Percentiles rank a stretch among this genome's conserved stretches.
Evolutionary conservation across 2,888 invertebrate species (phyloP).

Genomic region (Atrina japonica): DNA sequence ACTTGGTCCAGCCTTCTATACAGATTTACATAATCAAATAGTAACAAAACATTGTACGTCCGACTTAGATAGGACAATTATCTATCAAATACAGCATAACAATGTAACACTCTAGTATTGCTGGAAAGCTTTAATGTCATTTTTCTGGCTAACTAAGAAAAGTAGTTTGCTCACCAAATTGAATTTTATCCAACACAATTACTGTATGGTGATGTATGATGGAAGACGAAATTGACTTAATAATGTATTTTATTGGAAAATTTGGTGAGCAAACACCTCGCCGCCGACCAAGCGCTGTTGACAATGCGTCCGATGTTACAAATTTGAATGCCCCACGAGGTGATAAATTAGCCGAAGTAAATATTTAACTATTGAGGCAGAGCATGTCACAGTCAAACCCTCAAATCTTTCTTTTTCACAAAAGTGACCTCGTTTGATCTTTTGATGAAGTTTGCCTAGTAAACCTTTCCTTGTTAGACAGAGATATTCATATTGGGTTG

Average conservation of each 20-base stretch:
- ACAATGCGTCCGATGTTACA: slow-evolving; percentile 40
- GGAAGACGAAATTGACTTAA: slow-evolving; percentile 42
- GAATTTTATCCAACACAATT: slow-evolving; percentile 39
- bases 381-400: slow-evolving; percentile 52
- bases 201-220: slow-evolving; percentile 40
- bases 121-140: slow-evolving; percentile 4
- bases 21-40: too few relatives aligned
- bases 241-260: slow-evolving; percentile 49
- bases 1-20: too few relatives aligned
- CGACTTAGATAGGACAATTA: too few relatives aligned
- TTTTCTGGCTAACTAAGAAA: slow-evolving; percentile 12
- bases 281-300: slow-evolving; percentile 35
- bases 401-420: slow-evolving; percentile 41
- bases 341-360: slow-evolving; percentile 60
- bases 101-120: too few relatives aligned
- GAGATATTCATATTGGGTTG: slow-evolving; percentile 33
- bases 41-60: too few relatives aligned
- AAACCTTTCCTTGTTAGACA: slow-evolving; percentile 18
- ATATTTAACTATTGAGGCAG: slow-evolving; percentile 60
- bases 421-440: slow-evolving; percentile 36
- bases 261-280: slow-evolving; percentile 42
- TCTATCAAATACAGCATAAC: too few relatives aligned
- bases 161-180: slow-evolving; percentile 18
- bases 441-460: slow-evolving; percentile 28
- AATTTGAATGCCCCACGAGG: slow-evolving; percentile 42